Conservation (phyloP, 2,113 vertebrate genomes). For the Spheniscus mendiculus region DNA sequence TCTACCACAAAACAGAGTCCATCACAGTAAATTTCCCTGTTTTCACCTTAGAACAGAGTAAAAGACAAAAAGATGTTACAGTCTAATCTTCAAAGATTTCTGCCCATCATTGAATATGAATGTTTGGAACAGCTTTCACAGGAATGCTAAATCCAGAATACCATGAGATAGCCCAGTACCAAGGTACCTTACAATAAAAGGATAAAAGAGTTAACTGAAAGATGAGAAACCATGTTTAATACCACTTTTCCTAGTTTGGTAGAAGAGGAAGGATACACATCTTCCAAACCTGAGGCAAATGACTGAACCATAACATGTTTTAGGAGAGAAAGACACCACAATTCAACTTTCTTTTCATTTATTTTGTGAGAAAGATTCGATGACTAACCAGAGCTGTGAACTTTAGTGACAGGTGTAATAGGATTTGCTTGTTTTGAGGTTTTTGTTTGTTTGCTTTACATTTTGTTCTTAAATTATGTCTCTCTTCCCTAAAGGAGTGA, state of each 20-base stretch:
- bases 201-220: background rate
- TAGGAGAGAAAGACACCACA: background rate
- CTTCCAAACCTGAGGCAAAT: background rate
- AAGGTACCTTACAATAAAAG: background rate
- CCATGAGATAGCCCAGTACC: background rate
- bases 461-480: background rate
- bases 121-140: background rate
- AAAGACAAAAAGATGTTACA: background rate
- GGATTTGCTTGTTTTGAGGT: background rate
- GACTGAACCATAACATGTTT: background rate
- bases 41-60: background rate
- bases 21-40: background rate
- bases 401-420: background rate
- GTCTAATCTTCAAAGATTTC: background rate
- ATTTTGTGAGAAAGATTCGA: background rate
- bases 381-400: background rate
- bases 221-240: background rate
- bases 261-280: background rate
- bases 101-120: background rate
- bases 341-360: background rate
- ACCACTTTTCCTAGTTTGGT: background rate
- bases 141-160: background rate
- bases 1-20: background rate
- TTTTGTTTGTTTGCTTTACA: background rate
- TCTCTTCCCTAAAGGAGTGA: background rate